These are phyloP conservation scores for Petaurus breviceps DNA, from an alignment of 2,113 vertebrate species.

Conservation along the genomic window DNA sequence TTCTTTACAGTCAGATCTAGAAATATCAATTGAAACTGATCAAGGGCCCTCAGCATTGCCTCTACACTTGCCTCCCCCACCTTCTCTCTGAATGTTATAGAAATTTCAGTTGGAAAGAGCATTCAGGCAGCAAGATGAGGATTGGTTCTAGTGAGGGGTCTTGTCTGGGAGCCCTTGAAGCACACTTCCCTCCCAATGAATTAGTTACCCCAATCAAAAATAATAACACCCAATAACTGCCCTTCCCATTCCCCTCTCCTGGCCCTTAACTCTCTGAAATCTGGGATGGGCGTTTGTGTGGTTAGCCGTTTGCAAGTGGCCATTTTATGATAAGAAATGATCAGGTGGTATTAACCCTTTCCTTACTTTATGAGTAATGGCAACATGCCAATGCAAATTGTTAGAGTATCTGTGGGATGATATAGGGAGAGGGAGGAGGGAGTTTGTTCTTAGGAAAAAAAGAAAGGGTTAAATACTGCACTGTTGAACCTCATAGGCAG, in stretches of 20 bases:
- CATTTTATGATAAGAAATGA: slow-evolving; percentile 89
- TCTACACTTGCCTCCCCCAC: slow-evolving; percentile 75
- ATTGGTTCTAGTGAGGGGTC: slow-evolving; percentile 74
- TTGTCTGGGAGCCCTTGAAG: slow-evolving; percentile 80
- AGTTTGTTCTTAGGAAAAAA: slow-evolving; percentile 79
- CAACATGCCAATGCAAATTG: slow-evolving; percentile 71
- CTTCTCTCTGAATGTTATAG: slow-evolving; percentile 84
- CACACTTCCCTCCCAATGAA: neutral
- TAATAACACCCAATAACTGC: neutral
- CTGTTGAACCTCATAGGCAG: slow-evolving; percentile 69
- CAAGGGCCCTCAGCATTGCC: slow-evolving; percentile 81
- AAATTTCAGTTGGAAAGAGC: slow-evolving; percentile 58
- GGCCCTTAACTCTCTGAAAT: slow-evolving; percentile 82
- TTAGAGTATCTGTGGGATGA: slow-evolving; percentile 70
- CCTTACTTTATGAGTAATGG: slow-evolving; percentile 72
- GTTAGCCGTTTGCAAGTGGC: slow-evolving; percentile 94
- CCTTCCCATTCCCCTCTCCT: neutral
- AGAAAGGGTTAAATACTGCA: slow-evolving; percentile 87
- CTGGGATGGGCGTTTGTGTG: slow-evolving; percentile 93
- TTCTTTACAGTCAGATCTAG: neutral
- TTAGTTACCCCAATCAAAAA: slow-evolving; percentile 37
- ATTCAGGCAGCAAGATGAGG: slow-evolving; percentile 84
- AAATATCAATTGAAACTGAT: slow-evolving; percentile 62
- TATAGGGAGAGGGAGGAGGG: slow-evolving; percentile 64
- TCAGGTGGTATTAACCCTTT: slow-evolving; percentile 85